Evolutionary conservation across 2,113 vertebrate species (phyloP).

Genomic region (Syngnathus typhle): DNA sequence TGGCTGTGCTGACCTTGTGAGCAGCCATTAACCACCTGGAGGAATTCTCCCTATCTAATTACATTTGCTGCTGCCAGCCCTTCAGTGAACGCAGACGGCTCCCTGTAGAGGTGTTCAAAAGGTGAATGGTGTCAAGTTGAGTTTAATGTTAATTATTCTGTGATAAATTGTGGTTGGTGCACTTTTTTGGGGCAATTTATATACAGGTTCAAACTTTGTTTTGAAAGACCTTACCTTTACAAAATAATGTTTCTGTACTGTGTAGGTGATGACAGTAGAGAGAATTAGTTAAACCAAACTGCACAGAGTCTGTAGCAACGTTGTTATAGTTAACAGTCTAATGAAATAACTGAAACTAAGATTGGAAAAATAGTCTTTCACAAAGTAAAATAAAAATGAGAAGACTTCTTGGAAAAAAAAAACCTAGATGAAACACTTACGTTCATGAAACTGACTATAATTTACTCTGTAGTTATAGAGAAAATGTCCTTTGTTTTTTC

Average conservation of each 20-base stretch:
- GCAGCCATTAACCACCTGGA: constrained; percentile 71
- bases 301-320: background rate
- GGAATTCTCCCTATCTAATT: constrained; percentile 69
- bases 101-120: constrained; percentile 38
- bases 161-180: constrained; percentile 20
- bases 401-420: too few relatives aligned
- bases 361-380: too few relatives aligned
- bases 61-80: constrained; percentile 58
- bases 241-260: constrained; percentile 2
- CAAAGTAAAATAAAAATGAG: too few relatives aligned
- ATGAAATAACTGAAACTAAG: too few relatives aligned
- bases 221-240: background rate
- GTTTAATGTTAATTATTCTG: constrained; percentile 42
- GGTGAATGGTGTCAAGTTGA: constrained; percentile 32
- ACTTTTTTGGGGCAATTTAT: constrained; percentile 1
- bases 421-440: too few relatives aligned
- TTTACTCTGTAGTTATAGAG: too few relatives aligned
- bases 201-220: background rate
- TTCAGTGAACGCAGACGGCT: constrained; percentile 44
- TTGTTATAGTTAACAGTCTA: too few relatives aligned
- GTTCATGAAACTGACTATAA: too few relatives aligned
- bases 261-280: background rate
- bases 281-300: background rate
- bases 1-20: constrained; percentile 67
- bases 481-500: too few relatives aligned